Conservation (phyloP, 2,888 invertebrate genomes). For the Protula sp. region DNA sequence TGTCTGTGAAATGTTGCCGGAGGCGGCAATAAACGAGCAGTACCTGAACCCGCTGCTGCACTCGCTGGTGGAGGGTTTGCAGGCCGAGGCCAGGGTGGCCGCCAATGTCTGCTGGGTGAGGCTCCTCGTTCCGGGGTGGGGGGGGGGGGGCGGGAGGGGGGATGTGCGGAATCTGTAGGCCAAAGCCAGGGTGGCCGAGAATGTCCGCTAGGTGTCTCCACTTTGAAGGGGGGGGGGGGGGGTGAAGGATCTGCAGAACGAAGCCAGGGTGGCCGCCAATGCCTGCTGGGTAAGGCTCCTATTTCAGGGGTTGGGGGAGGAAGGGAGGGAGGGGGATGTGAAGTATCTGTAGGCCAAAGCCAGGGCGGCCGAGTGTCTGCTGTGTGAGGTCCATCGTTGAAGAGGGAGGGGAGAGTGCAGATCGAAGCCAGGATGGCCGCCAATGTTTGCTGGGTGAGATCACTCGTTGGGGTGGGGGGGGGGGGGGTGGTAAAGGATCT, state of each 20-base stretch:
- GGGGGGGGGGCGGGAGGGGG: no score
- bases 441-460: conserved; percentile 89
- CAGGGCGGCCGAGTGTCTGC: no score
- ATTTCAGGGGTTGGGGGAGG: no score
- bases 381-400: no score
- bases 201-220: no score
- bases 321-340: no score
- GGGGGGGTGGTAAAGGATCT: no score
- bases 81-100: conserved; percentile 87
- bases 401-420: conserved; percentile 67
- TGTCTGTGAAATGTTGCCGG: conserved; percentile 94
- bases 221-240: conserved; percentile 64
- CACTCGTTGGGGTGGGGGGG: no score
- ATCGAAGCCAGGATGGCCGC: conserved; percentile 91
- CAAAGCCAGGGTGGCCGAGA: no score
- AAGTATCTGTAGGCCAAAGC: no score
- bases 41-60: conserved; percentile 66
- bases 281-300: conserved; percentile 81
- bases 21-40: conserved; percentile 80
- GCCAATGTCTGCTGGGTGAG: conserved; percentile 94
- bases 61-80: conserved; percentile 65
- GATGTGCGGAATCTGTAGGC: no score
- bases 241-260: conserved; percentile 73
- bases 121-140: no score
- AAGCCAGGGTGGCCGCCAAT: conserved; percentile 90